phyloP scores from a whole-genome alignment of 1,140 invertebrate species.

The Pseudobourletiella spinata region DNA sequence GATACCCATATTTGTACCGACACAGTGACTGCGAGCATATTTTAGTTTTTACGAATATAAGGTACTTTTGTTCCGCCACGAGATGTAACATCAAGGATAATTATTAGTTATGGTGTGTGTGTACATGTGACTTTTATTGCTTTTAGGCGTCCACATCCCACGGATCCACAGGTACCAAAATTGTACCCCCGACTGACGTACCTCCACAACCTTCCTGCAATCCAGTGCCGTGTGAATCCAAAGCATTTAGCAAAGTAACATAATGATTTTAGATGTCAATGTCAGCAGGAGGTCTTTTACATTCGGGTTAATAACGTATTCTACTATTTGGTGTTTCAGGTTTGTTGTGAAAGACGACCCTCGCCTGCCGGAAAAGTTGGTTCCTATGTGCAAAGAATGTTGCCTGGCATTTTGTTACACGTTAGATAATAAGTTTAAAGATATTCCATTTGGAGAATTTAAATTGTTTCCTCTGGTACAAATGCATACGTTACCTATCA shows the following conservation, averaged over 20 bases:
- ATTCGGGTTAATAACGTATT: background rate
- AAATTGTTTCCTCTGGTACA: conserved; percentile 11
- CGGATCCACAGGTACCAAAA: conserved; percentile 42
- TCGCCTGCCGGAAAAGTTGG: conserved; percentile 9
- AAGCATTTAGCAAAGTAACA: conserved; percentile 43
- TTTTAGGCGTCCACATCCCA: conserved; percentile 46
- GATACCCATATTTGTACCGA: conserved; percentile 69
- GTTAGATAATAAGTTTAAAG: background rate
- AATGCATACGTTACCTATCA: background rate
- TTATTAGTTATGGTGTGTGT: background rate
- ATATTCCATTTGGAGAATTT: background rate
- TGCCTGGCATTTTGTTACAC: conserved; percentile 11
- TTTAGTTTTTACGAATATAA: conserved; percentile 62
- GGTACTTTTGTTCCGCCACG: conserved; percentile 40
- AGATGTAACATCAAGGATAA: background rate
- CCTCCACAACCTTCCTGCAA: background rate
- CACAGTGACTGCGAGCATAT: conserved; percentile 82
- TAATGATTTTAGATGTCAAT: background rate
- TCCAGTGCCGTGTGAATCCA: conserved; percentile 12
- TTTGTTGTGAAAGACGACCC: conserved; percentile 14
- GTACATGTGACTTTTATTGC: conserved; percentile 4
- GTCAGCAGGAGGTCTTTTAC: background rate
- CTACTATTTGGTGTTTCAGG: background rate
- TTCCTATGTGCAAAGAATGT: conserved; percentile 11
- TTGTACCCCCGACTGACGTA: conserved; percentile 3